Percentiles rank a stretch among this genome's conserved stretches.
Conservation (phyloP, 2,113 vertebrate genomes). For the Megaceryle torquata region DNA sequence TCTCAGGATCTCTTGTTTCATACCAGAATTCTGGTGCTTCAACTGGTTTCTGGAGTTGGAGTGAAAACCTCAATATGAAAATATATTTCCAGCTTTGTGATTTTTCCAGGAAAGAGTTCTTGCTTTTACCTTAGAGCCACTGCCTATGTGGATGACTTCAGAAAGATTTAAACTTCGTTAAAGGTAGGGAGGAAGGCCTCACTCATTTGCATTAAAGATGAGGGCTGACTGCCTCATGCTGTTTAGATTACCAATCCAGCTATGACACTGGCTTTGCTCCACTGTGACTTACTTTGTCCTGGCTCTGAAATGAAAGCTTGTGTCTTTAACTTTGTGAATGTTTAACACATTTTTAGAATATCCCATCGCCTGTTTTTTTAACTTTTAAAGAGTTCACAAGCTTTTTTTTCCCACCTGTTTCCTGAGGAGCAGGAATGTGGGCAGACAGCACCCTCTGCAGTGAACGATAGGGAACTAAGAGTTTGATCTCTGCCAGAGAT, state of each 20-base stretch:
- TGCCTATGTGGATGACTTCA: background rate
- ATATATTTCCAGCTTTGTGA: no score
- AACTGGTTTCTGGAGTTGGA: background rate
- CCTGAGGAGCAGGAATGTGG: background rate
- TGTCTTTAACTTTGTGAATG: background rate
- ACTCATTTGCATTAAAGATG: background rate
- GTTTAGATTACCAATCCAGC: background rate
- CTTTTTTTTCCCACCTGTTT: background rate
- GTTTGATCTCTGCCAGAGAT: background rate
- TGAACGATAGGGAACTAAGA: background rate
- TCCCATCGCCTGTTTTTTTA: background rate
- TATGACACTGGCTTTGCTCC: background rate
- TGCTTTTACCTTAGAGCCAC: background rate
- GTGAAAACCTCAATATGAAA: background rate
- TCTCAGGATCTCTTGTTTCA: background rate
- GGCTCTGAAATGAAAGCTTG: background rate
- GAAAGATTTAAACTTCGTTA: background rate
- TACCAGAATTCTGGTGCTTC: background rate
- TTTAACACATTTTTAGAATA: background rate
- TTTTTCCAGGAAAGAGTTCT: background rate
- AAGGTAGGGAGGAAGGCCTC: background rate
- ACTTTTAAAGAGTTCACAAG: background rate
- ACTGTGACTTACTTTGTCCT: rapidly evolving
- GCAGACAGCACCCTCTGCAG: conserved; percentile 61
- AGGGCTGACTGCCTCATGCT: background rate